Evolutionary conservation across 2,113 vertebrate genomes (phyloP).

Genomic region (Nyctibius bracteatus): DNA sequence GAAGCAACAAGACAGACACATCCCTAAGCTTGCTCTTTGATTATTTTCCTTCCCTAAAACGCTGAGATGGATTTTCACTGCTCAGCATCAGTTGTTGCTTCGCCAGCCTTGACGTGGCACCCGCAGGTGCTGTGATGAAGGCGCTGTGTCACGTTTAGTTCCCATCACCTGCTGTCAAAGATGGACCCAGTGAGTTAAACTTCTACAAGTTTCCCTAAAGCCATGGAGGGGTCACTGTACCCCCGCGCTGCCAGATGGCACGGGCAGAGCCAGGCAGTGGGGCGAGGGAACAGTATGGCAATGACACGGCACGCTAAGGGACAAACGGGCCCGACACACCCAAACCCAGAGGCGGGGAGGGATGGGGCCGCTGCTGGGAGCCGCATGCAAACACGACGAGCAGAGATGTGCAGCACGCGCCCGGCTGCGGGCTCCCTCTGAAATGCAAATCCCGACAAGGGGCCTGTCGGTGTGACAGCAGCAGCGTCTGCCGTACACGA

Average conservation of each 20-base stretch:
- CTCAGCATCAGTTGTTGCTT: not conserved
- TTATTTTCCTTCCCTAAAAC: not conserved
- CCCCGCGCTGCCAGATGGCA: accelerated
- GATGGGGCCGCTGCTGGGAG: not conserved
- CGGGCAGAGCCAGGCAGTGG: accelerated
- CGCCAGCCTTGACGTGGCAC: not conserved
- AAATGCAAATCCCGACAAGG: not conserved
- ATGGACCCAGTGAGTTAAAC: accelerated
- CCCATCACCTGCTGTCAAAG: not conserved
- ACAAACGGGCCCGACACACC: not conserved
- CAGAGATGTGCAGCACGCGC: not conserved
- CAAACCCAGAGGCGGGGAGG: not conserved
- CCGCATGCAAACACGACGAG: not conserved
- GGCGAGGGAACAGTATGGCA: not conserved
- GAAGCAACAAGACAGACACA: not conserved
- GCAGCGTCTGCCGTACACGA: not conserved
- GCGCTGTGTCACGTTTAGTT: accelerated
- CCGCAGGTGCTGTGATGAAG: not conserved
- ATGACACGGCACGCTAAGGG: accelerated
- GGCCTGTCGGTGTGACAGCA: not conserved
- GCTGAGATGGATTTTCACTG: not conserved
- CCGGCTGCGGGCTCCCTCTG: not conserved
- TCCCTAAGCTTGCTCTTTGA: not conserved
- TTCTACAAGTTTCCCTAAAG: accelerated
- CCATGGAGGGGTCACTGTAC: accelerated